Base-by-base conservation (phyloP, 1,140 invertebrate species). In the Lucilia sericata region DNA sequence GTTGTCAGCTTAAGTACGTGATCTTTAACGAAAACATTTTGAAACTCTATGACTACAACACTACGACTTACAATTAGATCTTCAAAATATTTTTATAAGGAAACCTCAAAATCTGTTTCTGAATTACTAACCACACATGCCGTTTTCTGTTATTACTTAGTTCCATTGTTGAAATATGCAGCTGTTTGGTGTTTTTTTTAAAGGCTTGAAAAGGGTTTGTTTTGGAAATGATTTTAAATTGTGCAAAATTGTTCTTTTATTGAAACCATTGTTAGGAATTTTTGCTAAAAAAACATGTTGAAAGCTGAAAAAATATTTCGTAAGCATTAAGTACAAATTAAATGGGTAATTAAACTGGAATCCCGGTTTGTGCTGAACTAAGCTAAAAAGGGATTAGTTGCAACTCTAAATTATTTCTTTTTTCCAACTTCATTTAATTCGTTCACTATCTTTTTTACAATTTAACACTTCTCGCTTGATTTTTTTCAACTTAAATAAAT, bases 1-100 rank as follows among this genome's bases (percentile, higher is more conserved):
- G 55, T 60, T 60, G 55, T 60, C 55, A 60, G 55, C 55, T 60
- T 60, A 60, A 42, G 55, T 7, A 60, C 55, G 55, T 60, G 55
- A 60, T 60, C 55, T 60, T 60, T 60, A 60, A 60, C 55, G n/a
- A 60, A 60, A 60, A 60, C n/a, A 17, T 60, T 60, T 60, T 3
- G 5, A 60, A 60, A 60, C 7, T n/a, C 5, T 14, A 60, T 17
- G 14, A 60, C 2, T n/a, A 2, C 1, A 60, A 2, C 1, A 60
- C 5, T 17, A 60, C 17, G n/a, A 60, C n/a, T 60, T 60, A 60
- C 55, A 60, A 60, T 60, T 60, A n/a, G 55, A 60, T 60, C 55
- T 60, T 60, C 55, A n/a, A 60, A 60, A 60, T 60, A n/a, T 60
- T 60, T 60, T 60, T 60, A 17, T 17, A 60, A 60, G 14, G 55